These are phyloP conservation scores for Malurus splendens DNA, from an alignment of 2,797 vertebrate genomes.

Conservation along the genomic window DNA sequence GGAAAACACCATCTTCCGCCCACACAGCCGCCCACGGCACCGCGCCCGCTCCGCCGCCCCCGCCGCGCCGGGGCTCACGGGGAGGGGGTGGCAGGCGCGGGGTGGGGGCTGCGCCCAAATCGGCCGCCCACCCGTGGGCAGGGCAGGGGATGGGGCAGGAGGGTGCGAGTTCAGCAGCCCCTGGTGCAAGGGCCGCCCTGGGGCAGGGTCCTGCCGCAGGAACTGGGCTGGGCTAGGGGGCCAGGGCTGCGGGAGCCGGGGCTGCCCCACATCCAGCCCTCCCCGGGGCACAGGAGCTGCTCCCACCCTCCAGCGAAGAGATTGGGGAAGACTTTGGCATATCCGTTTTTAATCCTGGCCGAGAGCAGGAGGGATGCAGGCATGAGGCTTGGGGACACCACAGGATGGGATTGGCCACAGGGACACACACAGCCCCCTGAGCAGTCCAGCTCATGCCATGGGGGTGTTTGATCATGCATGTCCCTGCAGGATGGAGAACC, in stretches of 20 bases:
- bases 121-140: background rate
- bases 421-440: no score
- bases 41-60: background rate
- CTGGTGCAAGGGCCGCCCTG: rapidly evolving
- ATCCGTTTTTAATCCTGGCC: background rate
- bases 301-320: background rate
- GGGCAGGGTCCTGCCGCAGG: background rate
- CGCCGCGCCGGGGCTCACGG: background rate
- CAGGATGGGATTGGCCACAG: rapidly evolving
- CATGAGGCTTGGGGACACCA: rapidly evolving
- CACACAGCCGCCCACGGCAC: constrained; percentile 7
- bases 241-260: rapidly evolving
- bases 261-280: background rate
- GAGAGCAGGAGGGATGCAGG: background rate
- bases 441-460: background rate
- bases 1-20: constrained; percentile 30
- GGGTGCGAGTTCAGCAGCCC: background rate
- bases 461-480: background rate
- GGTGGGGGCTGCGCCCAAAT: background rate
- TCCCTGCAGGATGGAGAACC: background rate
- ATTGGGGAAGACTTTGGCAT: background rate
- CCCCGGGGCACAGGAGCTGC: background rate
- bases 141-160: background rate
- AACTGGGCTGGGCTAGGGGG: background rate
- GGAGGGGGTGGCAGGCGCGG: background rate